These are phyloP conservation scores for Gastracanthus pulcherrimus DNA, from an alignment of 2,888 invertebrate species.

Conservation along the genomic window DNA sequence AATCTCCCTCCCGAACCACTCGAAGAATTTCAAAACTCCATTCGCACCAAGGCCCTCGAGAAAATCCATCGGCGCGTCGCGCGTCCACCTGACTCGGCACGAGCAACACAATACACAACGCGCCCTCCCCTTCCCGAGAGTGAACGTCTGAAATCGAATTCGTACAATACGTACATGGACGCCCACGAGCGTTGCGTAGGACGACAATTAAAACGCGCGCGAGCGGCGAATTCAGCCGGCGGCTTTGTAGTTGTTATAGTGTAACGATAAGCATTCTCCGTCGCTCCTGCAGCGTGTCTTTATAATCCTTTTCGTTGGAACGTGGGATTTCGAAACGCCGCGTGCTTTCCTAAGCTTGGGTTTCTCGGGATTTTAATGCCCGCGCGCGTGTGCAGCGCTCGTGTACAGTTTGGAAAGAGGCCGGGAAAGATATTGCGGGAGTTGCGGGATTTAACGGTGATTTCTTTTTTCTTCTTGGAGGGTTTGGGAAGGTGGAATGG, in stretches of 20 bases:
- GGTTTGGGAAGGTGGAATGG: neutral
- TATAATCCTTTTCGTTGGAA: neutral
- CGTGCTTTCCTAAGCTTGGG: neutral
- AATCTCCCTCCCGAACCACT: too few relatives aligned
- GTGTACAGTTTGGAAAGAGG: neutral
- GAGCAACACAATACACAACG: neutral
- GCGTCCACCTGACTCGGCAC: neutral
- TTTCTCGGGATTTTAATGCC: neutral
- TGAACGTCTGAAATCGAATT: neutral
- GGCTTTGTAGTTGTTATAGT: too few relatives aligned
- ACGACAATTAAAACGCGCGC: constrained; percentile 36
- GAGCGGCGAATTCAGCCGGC: constrained; percentile 8
- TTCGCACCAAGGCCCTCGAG: neutral
- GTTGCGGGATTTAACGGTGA: constrained; percentile 16
- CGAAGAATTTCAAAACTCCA: neutral
- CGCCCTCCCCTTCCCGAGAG: too few relatives aligned
- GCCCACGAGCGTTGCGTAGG: constrained; percentile 20
- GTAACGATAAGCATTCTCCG: neutral
- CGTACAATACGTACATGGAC: neutral
- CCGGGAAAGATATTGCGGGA: neutral
- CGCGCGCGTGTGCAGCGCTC: neutral
- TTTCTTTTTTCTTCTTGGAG: neutral
- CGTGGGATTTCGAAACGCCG: constrained; percentile 23
- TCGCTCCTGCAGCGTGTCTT: neutral
- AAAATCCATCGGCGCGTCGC: neutral